Base-by-base conservation (phyloP, 1,140 invertebrate species). In the Mizuhopecten yessoensis region DNA sequence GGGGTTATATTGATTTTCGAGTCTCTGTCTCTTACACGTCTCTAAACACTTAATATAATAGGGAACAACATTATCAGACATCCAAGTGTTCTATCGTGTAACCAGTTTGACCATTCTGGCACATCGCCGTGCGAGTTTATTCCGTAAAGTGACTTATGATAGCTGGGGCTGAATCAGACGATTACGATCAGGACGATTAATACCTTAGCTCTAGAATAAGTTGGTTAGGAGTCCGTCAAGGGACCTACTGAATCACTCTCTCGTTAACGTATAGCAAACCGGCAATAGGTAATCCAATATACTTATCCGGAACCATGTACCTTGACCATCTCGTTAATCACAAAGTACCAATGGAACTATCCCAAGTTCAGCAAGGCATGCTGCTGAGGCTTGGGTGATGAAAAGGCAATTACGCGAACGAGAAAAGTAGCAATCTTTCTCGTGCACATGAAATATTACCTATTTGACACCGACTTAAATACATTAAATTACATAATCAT, bases 131-230 rank as follows among this genome's bases (percentile, higher is more conserved):
- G 57, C 57, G 57, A 75, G n/a, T 75, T 75, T 75, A 29, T 75
- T 75, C 57, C 57, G 29, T n/a, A 75, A 75, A 75, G 57, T 75
- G 57, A 75, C 57, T 75, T 75, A 75, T 75, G 23, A 75, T 75
- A 75, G 57, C 57, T 5, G 57, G n/a, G 57, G 57, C 57, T 29
- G 29, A 75, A 75, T 75, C 57, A 17, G 57, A n/a, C n/a, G 57
- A 75, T 75, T n/a, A 75, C 57, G 57, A 75, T n/a, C 2, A n/a
- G 23, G 23, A 75, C 57, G 57, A 75, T 75, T 29, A 75, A 75
- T 75, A 75, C 57, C 23, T 75, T 17, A 1, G 57, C 57, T 75
- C 57, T 75, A 5, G 57, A n/a, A n/a, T 75, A 75, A 75, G 57
- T 75, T 75, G 57, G 57, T 75, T 75, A 75, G 23, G 57, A n/a